Conservation (phyloP, 2,113 vertebrate species). For the Patagioenas fasciata region DNA sequence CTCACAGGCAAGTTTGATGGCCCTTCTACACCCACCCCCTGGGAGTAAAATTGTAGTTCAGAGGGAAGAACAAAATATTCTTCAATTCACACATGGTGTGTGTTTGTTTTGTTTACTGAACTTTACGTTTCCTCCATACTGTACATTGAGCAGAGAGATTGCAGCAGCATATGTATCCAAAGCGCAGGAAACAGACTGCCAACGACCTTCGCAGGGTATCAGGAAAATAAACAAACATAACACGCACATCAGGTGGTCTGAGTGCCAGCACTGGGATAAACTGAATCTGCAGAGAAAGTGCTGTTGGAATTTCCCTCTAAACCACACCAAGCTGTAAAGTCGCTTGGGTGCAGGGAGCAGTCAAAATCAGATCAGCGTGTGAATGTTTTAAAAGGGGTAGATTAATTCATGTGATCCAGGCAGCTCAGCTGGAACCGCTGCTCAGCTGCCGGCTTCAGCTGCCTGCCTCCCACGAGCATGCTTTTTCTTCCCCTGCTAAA, state of each 20-base stretch:
- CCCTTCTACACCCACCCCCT: neutral
- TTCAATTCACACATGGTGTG: neutral
- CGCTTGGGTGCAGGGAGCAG: neutral
- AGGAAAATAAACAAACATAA: constrained; percentile 38
- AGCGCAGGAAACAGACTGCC: constrained; percentile 29
- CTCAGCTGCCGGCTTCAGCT: neutral
- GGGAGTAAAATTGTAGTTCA: neutral
- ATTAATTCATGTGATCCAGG: neutral
- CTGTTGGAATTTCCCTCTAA: neutral
- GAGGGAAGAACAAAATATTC: neutral
- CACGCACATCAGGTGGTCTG: constrained; percentile 29
- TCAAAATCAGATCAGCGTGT: neutral
- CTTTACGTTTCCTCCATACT: neutral
- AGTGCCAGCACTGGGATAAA: neutral
- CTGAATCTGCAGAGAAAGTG: neutral
- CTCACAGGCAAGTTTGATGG: neutral
- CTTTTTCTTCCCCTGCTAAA: neutral
- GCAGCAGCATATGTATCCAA: neutral
- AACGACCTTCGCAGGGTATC: constrained; percentile 15
- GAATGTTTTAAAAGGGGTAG: neutral
- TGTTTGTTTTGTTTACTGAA: constrained; percentile 18
- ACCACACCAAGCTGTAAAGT: constrained; percentile 1
- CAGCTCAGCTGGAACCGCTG: constrained; percentile 12
- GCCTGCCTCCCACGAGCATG: neutral
- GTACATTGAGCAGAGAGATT: neutral